A percentile compares a stretch with the other conserved stretches of the same genome.
These are phyloP conservation scores for Percina caprodes DNA, from an alignment of 2,113 vertebrate genomes.

Conservation along the genomic window DNA sequence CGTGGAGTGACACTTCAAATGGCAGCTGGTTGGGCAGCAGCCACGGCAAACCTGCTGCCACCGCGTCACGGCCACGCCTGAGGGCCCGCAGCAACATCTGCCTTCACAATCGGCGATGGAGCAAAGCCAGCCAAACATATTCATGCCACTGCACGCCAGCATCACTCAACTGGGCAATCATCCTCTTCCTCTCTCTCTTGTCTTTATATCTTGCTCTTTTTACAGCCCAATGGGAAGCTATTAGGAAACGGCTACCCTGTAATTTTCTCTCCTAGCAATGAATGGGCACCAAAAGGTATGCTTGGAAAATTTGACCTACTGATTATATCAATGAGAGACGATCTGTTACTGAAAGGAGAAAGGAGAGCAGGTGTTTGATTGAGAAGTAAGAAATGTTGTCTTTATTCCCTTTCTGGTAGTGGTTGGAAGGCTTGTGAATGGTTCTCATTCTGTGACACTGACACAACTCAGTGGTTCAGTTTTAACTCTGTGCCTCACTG, in stretches of 20 bases:
- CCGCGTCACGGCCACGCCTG: conserved; percentile 59
- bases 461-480: conserved; percentile 43
- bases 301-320: conserved; percentile 74
- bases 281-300: conserved; percentile 72
- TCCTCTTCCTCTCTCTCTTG: conserved; percentile 75
- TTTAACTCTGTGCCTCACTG: conserved; percentile 28
- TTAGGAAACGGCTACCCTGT: conserved; percentile 76
- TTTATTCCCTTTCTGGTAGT: neutral
- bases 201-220: conserved; percentile 64
- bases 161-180: conserved; percentile 80
- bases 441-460: conserved; percentile 37
- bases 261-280: conserved; percentile 70
- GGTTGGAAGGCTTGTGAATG: conserved; percentile 20
- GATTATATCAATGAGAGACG: conserved; percentile 64
- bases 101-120: conserved; percentile 80
- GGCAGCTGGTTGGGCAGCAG: conserved; percentile 72
- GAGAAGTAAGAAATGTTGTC: conserved; percentile 38
- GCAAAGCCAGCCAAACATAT: conserved; percentile 74
- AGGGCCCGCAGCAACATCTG: conserved; percentile 81
- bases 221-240: conserved; percentile 66
- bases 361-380: conserved; percentile 58
- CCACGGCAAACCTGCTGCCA: conserved; percentile 59
- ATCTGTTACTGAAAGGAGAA: conserved; percentile 36
- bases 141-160: conserved; percentile 70
- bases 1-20: conserved; percentile 66